Evolutionary conservation across 2,888 invertebrate species (phyloP).

Genomic region (Drosophila maculinotata): DNA sequence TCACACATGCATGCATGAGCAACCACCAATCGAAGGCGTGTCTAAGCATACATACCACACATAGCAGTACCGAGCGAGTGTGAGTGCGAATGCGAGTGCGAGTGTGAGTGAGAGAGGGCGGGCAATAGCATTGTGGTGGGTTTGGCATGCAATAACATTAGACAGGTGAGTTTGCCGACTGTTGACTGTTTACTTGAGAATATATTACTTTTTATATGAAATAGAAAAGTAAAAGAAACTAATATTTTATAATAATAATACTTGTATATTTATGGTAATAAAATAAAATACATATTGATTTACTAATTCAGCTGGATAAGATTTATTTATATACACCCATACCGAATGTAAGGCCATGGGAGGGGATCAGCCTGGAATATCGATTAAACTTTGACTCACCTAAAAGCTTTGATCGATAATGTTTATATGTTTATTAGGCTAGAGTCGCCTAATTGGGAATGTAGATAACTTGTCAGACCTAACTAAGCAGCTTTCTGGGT

Average conservation of each 20-base stretch:
- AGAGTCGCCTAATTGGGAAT: no score
- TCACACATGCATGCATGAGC: slow-evolving; percentile 11
- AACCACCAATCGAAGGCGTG: slow-evolving; percentile 62
- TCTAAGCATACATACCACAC: slow-evolving; percentile 29
- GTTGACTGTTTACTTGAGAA: background rate
- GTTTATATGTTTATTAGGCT: no score
- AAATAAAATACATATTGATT: background rate
- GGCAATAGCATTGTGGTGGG: slow-evolving; percentile 39
- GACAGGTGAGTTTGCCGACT: slow-evolving; percentile 38
- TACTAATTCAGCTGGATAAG: no score
- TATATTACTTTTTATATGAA: no score
- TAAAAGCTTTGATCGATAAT: no score
- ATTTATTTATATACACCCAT: no score
- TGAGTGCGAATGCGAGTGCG: slow-evolving; percentile 4
- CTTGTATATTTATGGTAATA: background rate
- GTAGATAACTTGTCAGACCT: no score
- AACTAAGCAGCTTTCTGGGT: no score
- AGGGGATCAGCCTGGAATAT: no score
- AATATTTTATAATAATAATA: background rate
- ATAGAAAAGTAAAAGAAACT: no score
- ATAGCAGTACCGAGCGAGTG: slow-evolving; percentile 9
- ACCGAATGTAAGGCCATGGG: no score
- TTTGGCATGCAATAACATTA: slow-evolving; percentile 33
- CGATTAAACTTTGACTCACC: no score
- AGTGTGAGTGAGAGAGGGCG: slow-evolving; percentile 10